Conservation (phyloP, 2,888 invertebrate species). For the Plagodis pulveraria region DNA sequence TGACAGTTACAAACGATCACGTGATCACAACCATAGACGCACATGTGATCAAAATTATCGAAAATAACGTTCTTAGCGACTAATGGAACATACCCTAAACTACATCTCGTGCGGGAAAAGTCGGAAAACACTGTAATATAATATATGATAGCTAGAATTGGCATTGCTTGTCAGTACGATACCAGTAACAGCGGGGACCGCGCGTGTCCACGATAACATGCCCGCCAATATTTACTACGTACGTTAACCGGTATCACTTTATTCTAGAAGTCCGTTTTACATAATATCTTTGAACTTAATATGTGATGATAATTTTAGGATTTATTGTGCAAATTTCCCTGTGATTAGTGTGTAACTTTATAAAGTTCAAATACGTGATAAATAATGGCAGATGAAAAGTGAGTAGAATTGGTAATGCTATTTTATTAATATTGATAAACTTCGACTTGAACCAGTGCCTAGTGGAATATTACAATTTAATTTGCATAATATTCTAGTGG, state of each 20-base stretch:
- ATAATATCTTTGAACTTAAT: constrained; percentile 4
- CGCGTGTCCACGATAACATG: constrained; percentile 25
- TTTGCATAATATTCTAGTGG: too few relatives aligned
- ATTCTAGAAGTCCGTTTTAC: constrained; percentile 8
- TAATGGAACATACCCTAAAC: too few relatives aligned
- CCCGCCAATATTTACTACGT: constrained; percentile 25
- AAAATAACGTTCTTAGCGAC: too few relatives aligned
- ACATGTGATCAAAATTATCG: too few relatives aligned
- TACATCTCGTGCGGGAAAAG: constrained; percentile 2
- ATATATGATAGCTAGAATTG: constrained; percentile 11
- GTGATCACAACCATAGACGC: too few relatives aligned
- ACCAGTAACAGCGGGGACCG: constrained; percentile 8
- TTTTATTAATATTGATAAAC: not conserved
- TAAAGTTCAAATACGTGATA: constrained; percentile 10
- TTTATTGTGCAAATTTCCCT: constrained; percentile 37
- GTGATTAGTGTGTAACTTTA: constrained; percentile 60
- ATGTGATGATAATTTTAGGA: constrained; percentile 33
- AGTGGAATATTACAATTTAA: constrained; percentile 1
- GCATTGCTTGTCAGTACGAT: constrained; percentile 22
- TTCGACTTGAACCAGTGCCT: constrained; percentile 1
- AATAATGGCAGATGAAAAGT: constrained; percentile 70
- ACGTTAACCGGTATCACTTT: constrained; percentile 10
- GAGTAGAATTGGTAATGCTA: constrained; percentile 49
- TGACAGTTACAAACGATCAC: too few relatives aligned
- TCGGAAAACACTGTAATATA: constrained; percentile 9